Evolutionary conservation across 2,113 vertebrate genomes (phyloP), one percentile per base, ranked within the genome.

Genomic region (Catharus bicknelli): DNA sequence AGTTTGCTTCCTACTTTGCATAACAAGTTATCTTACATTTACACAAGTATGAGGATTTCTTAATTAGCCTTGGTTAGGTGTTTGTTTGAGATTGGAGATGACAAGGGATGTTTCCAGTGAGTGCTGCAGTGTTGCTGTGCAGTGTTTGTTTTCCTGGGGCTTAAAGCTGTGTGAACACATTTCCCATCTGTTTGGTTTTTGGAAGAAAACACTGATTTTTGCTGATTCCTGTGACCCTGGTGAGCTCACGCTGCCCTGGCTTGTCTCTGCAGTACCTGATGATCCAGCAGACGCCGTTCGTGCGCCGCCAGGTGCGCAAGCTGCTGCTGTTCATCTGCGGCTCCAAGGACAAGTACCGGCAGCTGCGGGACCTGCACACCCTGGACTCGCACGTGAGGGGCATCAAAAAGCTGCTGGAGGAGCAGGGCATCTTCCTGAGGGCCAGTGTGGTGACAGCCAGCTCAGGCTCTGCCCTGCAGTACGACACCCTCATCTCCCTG

Each of bases 261-360:
- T 70, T 86, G 4, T 92, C 69, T 62, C 79, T 48, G 10, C 87
- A 99, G 99, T 99, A 99, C 96, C 97, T 99, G 95, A 99, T 99
- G 99, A 99, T 99, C 96, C 99, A 99, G 95, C 99, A 99, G 96
- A 99, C 99, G 1, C 99, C 99, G 0, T 99, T 99, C 4, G 99
- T 99, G 68, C 98, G 99, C 54, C 98, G 99, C 16, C 99, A 99
- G 96, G 99, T 99, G 25, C 98, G 99, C 79, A 99, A 99, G 90
- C 98, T 99, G 70, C 89, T 99, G 94, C 98, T 99, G 11, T 99
- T 99, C 83, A 99, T 99, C 97, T 99, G 99, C 11, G 99, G 99
- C 42, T 99, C 99, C 5, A 99, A 99, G 95, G 99, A 99, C 93
- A 99, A 99, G 47, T 99, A 99, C 95, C 98, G 99, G 7, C 99